These are phyloP conservation scores for Nyleta sp. DNA, from an alignment of 2,888 invertebrate species.

Conservation along the genomic window DNA sequence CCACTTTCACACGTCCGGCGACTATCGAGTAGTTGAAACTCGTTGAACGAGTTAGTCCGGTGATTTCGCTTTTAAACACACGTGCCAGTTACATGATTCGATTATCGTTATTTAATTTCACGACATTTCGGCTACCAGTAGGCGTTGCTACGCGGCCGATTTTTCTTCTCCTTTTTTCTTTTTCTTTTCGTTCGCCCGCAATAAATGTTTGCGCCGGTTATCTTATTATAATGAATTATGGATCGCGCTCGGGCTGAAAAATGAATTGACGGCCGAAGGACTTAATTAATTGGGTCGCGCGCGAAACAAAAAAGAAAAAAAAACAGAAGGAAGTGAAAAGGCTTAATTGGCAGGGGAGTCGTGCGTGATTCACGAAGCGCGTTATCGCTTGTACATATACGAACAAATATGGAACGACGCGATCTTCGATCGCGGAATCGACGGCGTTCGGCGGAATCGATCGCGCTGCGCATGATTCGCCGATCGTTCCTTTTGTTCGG, in stretches of 20 bases:
- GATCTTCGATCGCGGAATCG: no score
- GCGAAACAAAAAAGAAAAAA: conserved; percentile 1
- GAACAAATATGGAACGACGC: conserved; percentile 5
- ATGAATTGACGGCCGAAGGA: conserved; percentile 53
- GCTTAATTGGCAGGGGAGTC: conserved; percentile 52
- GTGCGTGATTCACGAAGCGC: conserved; percentile 33
- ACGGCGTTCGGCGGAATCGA: no score
- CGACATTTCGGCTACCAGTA: conserved; percentile 54
- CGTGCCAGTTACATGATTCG: conserved; percentile 64
- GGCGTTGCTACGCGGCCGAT: conserved; percentile 30
- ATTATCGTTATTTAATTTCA: conserved; percentile 58
- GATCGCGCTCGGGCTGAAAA: conserved; percentile 17
- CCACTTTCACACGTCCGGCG: conserved; percentile 73
- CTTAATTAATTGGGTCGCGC: conserved; percentile 56
- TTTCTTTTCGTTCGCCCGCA: neutral
- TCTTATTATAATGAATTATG: conserved; percentile 49
- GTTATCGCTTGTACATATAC: conserved; percentile 32
- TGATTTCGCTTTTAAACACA: conserved; percentile 61
- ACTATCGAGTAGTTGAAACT: conserved; percentile 69
- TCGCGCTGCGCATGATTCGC: no score
- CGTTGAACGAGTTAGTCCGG: conserved; percentile 63
- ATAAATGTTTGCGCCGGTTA: conserved; percentile 10
- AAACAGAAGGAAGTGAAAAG: conserved; percentile 28
- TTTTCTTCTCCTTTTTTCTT: conserved; percentile 18
- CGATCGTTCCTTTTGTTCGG: conserved; percentile 8